phyloP scores from a whole-genome alignment of 2,797 vertebrate genomes.

The Anguilla pacifica region DNA sequence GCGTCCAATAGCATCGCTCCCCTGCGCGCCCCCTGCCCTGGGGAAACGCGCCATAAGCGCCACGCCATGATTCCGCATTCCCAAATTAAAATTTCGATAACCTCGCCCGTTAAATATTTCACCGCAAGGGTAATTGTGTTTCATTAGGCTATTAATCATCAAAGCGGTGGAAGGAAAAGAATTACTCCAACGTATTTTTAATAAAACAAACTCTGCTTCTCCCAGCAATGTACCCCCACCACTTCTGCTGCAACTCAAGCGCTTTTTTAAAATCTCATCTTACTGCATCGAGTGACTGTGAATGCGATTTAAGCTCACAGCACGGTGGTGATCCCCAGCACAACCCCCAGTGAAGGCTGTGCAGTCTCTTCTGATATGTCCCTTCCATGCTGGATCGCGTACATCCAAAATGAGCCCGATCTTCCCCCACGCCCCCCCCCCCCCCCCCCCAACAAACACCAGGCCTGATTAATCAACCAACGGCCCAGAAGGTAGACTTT shows the following conservation, averaged over 20 bases:
- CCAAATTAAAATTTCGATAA: slow-evolving; percentile 39
- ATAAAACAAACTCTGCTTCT: slow-evolving; percentile 29
- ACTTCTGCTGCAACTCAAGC: no score
- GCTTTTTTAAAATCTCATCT: neutral
- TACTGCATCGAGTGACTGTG: neutral
- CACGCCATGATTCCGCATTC: slow-evolving; percentile 13
- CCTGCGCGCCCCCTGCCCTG: neutral
- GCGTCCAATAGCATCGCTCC: neutral
- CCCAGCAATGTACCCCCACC: neutral
- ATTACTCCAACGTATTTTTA: slow-evolving; percentile 46
- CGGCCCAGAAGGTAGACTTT: neutral
- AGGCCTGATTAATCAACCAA: neutral
- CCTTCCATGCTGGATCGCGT: no score
- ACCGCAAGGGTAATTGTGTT: slow-evolving; percentile 43
- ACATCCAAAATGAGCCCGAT: neutral
- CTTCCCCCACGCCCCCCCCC: neutral
- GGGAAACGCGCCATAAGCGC: neutral
- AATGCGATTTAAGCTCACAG: neutral
- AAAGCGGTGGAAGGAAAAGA: neutral
- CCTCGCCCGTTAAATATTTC: slow-evolving; percentile 51
- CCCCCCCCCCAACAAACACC: neutral
- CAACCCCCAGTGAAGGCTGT: neutral
- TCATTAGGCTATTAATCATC: slow-evolving; percentile 52
- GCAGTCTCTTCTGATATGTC: neutral
- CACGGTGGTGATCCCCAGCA: neutral